Evolutionary conservation across 2,797 vertebrate genomes (phyloP), one percentile per base, ranked within the genome.

Genomic region (Caiman crocodilus): DNA sequence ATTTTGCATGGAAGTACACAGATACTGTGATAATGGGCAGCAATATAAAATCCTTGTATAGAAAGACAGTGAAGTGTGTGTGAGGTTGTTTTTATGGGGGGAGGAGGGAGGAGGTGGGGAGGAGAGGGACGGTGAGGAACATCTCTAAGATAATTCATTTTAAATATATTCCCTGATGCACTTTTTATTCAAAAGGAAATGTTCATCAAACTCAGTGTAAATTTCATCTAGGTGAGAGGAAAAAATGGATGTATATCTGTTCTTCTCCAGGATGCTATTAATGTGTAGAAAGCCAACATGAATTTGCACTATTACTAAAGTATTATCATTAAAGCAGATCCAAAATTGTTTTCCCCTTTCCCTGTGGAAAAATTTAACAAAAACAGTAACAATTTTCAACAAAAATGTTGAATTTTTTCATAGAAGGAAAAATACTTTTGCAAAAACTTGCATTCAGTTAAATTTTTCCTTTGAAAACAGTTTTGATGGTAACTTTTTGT

Each of bases 1-100:
- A 21, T 14, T 11, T 76, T 75, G 57, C 4, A 35, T 18, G 15
- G 69, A 89, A 56, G n/a, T 25, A 26, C 0, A 0, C 59, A 75
- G 71, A 15, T 28, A 4, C 14, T 0, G 0, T 7, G 61, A 82
- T 7, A 42, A 73, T 50, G 35, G 4, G 28, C 63, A 55, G n/a
- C 17, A 84, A 21, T 75, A 28, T 1, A 1, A 59, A 83, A 74
- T 56, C 2, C 1, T 30, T 61, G 76, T 35, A 12, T 56, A 69
- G 42, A 58, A 12, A 23, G 57, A 82, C 3, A 73, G 35, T 50
- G 21, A 73, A 73, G 69, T 42, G 42, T 50, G 42, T 50, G 42
- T 50, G 42, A 50, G 42, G 42, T 50, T 50, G 42, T 35, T 35
- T 35, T 35, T 35, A 5, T 35, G 35, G 35, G 35, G 35, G 35